Evolutionary conservation across 2,113 vertebrate species (phyloP).

Genomic region (Salvelinus alpinus): DNA sequence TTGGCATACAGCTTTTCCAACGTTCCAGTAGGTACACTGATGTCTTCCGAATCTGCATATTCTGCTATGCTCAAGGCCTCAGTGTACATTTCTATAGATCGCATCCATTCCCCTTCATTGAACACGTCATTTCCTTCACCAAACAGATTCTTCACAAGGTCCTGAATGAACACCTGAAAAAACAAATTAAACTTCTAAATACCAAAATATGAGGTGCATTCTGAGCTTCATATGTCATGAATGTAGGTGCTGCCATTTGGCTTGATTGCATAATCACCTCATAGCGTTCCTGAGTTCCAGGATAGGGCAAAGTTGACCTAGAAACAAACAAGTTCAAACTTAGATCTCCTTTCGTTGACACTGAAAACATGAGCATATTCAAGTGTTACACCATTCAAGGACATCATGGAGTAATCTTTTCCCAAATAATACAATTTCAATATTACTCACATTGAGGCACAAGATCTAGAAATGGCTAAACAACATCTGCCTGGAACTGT

Average conservation of each 20-base stretch:
- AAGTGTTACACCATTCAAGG: no score
- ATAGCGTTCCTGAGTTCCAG: slow-evolving; percentile 91
- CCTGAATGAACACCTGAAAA: slow-evolving; percentile 86
- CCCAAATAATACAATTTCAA: no score
- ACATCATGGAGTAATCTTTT: no score
- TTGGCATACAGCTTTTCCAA: slow-evolving; percentile 90
- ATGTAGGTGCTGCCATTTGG: background rate
- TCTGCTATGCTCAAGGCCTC: slow-evolving; percentile 92
- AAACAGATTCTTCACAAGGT: slow-evolving; percentile 91
- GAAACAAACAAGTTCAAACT: slow-evolving; percentile 33
- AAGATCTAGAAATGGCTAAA: no score
- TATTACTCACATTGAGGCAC: no score
- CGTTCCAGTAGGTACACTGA: slow-evolving; percentile 78
- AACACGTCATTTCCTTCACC: slow-evolving; percentile 93
- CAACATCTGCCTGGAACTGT: background rate
- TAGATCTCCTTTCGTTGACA: background rate
- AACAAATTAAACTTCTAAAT: slow-evolving; percentile 4
- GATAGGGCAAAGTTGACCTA: slow-evolving; percentile 92
- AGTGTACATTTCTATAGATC: slow-evolving; percentile 87
- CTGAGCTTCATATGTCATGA: background rate
- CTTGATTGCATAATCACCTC: slow-evolving; percentile 74
- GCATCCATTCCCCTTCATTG: slow-evolving; percentile 85
- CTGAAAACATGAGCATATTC: no score
- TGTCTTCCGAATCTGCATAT: slow-evolving; percentile 92
- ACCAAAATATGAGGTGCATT: background rate